Conservation (phyloP, 2,113 vertebrate genomes). For the Ameiurus melas region DNA sequence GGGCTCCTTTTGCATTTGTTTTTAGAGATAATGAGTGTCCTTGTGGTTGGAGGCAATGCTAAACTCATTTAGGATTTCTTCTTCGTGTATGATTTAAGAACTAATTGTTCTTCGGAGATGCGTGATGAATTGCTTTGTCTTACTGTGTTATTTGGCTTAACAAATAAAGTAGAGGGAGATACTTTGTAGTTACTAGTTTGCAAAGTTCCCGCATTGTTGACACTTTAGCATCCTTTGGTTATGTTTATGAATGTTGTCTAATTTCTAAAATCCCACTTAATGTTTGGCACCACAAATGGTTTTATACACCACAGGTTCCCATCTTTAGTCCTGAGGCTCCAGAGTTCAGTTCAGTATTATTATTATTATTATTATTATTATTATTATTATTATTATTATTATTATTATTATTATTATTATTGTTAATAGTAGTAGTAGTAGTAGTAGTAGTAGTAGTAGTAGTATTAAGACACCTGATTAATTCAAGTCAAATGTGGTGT, state of each 20-base stretch:
- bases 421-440: not conserved
- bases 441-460: too few relatives aligned
- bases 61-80: conserved; percentile 13
- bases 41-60: conserved; percentile 6
- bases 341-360: not conserved
- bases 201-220: too few relatives aligned
- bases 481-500: not conserved
- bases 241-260: too few relatives aligned
- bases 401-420: not conserved
- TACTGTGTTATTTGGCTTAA: not conserved
- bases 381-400: not conserved
- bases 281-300: not conserved
- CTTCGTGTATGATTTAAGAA: not conserved
- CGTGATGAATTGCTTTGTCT: not conserved
- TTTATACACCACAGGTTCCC: not conserved
- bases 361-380: not conserved
- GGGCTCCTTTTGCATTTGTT: not conserved
- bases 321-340: not conserved
- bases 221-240: not conserved
- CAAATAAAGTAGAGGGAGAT: not conserved
- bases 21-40: not conserved
- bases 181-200: too few relatives aligned
- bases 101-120: not conserved
- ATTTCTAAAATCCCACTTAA: not conserved
- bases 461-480: not conserved